Conservation (phyloP, 2,113 vertebrate genomes). For the Heterotis niloticus region DNA sequence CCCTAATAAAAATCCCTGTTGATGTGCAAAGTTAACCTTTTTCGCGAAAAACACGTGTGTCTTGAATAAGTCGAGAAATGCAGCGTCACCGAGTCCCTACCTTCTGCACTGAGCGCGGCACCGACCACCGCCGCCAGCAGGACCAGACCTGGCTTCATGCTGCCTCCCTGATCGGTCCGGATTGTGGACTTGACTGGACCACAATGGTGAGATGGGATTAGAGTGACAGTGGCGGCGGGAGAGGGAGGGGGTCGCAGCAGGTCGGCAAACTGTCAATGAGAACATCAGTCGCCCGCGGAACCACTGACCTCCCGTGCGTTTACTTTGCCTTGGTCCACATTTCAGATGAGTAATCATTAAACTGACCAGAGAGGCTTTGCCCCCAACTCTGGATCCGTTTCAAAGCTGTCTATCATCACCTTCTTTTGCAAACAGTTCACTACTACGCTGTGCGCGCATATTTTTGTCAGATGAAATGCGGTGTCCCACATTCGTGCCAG, state of each 20-base stretch:
- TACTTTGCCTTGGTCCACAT: slow-evolving; percentile 38
- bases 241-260: not conserved
- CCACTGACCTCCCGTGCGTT: slow-evolving; percentile 41
- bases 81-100: slow-evolving; percentile 37
- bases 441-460: too few relatives aligned
- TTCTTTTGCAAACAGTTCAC: too few relatives aligned
- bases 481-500: too few relatives aligned
- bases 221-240: not conserved
- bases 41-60: too few relatives aligned
- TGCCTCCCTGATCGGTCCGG: slow-evolving; percentile 5
- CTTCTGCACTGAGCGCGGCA: slow-evolving; percentile 53
- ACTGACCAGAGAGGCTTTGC: slow-evolving; percentile 10
- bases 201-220: not conserved
- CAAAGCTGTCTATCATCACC: too few relatives aligned
- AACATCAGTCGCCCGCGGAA: slow-evolving; percentile 44
- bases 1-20: too few relatives aligned
- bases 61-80: too few relatives aligned
- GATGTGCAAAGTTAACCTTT: too few relatives aligned
- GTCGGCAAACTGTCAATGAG: not conserved
- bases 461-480: too few relatives aligned
- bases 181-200: not conserved
- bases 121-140: slow-evolving; percentile 54
- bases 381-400: not conserved
- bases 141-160: slow-evolving; percentile 57
- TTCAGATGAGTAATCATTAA: slow-evolving; percentile 55